Evolutionary conservation across 2,888 invertebrate species (phyloP).

Genomic region (Carpatolechia fugitivella): DNA sequence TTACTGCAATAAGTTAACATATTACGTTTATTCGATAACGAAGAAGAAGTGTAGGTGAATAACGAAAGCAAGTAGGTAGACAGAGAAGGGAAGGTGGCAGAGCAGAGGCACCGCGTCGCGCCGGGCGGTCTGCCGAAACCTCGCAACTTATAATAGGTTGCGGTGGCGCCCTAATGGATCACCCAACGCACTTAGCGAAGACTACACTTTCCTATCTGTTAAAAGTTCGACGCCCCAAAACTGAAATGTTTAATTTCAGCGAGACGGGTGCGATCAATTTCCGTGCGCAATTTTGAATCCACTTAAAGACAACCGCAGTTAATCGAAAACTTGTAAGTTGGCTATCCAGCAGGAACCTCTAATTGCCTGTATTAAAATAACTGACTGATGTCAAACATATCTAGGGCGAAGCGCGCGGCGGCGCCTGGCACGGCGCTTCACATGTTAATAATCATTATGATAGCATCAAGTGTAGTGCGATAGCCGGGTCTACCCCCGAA

Average conservation of each 20-base stretch:
- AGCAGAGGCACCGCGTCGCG: background rate
- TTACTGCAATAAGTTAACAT: background rate
- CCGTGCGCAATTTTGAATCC: slow-evolving; percentile 71
- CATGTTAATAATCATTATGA: slow-evolving; percentile 80
- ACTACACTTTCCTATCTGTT: slow-evolving; percentile 26
- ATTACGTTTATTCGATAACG: background rate
- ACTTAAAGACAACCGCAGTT: slow-evolving; percentile 75
- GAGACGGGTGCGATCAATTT: slow-evolving; percentile 48
- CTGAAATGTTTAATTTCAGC: slow-evolving; percentile 23
- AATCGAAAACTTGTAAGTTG: slow-evolving; percentile 73
- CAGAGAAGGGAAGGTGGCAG: background rate
- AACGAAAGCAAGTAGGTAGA: background rate
- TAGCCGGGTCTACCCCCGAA: slow-evolving; percentile 56
- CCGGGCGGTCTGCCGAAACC: slow-evolving; percentile 14
- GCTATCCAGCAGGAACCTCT: slow-evolving; percentile 60
- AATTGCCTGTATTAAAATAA: slow-evolving; percentile 79
- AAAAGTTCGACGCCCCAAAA: slow-evolving; percentile 19
- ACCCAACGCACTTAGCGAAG: slow-evolving; percentile 29
- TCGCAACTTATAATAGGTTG: slow-evolving; percentile 31
- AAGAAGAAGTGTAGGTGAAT: background rate
- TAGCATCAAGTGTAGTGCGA: slow-evolving; percentile 78
- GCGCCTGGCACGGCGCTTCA: slow-evolving; percentile 67
- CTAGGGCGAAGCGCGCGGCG: slow-evolving; percentile 63
- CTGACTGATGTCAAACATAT: slow-evolving; percentile 78
- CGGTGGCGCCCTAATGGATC: slow-evolving; percentile 30